These are phyloP conservation scores for Mesorhabditis sp. DNA, from an alignment of 2,888 invertebrate genomes.

Conservation along the genomic window DNA sequence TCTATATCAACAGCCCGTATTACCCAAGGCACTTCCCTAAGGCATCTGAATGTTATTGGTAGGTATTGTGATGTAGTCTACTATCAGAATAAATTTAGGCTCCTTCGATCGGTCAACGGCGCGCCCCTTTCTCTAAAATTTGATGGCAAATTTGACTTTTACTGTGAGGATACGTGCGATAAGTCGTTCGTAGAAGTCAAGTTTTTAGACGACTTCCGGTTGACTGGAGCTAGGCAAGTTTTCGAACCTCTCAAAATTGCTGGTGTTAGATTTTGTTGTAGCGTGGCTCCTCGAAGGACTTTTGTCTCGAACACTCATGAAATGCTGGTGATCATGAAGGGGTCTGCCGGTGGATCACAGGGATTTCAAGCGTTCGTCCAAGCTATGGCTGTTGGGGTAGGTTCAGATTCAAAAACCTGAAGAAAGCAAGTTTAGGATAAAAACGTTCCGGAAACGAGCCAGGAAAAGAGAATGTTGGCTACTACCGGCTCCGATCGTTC, in stretches of 20 bases:
- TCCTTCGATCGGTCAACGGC: background rate
- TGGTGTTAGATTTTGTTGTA: conserved; percentile 49
- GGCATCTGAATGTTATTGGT: conserved; percentile 50
- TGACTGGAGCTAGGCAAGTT: conserved; percentile 48
- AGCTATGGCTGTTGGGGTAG: no score
- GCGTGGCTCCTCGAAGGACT: conserved; percentile 29
- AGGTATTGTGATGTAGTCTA: conserved; percentile 18
- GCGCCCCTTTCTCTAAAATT: conserved; percentile 39
- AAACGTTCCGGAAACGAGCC: background rate
- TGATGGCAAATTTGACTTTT: conserved; percentile 45
- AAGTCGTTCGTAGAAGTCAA: conserved; percentile 56
- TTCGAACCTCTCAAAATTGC: background rate
- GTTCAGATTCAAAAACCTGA: conserved; percentile 49
- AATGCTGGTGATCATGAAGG: conserved; percentile 49
- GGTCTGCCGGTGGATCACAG: conserved; percentile 29
- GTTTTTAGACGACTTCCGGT: conserved; percentile 43
- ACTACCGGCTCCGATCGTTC: conserved; percentile 12
- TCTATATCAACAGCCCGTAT: conserved; percentile 37
- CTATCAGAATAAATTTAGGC: background rate
- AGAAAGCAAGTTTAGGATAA: background rate
- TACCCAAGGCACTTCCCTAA: conserved; percentile 39
- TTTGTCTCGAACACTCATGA: conserved; percentile 46
- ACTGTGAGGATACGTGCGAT: conserved; percentile 56
- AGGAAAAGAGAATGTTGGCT: conserved; percentile 16
- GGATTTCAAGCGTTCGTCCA: conserved; percentile 45